These are phyloP conservation scores for Sanderia malayensis DNA, from an alignment of 30 jellyfish, hydroid and myxozoan genomes.

Conservation along the genomic window DNA sequence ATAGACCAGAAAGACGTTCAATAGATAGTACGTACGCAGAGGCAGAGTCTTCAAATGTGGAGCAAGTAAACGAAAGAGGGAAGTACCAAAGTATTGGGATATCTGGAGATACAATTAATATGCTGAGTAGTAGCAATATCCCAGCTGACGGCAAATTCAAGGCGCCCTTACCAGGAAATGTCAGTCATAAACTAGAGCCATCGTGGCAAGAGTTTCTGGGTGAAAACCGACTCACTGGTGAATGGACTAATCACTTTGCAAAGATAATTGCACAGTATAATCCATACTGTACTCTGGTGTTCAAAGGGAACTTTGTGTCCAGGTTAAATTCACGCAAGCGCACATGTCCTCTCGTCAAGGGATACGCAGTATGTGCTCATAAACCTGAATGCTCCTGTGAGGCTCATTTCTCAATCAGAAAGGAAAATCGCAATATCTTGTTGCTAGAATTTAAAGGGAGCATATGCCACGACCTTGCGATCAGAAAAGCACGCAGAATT, in stretches of 20 bases:
- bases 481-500: neutral
- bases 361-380: conserved; percentile 1
- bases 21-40: too few species aligned
- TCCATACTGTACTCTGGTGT: conserved; percentile 2
- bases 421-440: too few species aligned
- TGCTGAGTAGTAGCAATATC: neutral
- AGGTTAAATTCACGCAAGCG: neutral
- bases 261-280: neutral
- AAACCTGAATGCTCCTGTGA: neutral
- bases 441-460: neutral
- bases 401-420: neutral
- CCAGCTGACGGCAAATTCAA: neutral
- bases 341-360: neutral
- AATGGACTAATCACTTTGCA: neutral
- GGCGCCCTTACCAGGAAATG: neutral
- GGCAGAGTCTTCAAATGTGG: too few species aligned
- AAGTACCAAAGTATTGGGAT: too few species aligned
- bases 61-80: too few species aligned
- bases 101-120: neutral
- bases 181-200: neutral
- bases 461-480: neutral
- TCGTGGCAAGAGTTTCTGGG: neutral
- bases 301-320: neutral
- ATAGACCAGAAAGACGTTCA: too few species aligned
- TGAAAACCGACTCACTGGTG: neutral